Evolutionary conservation across 2,113 vertebrate genomes (phyloP).

Genomic region (Xenotilapia caudafasciata): DNA sequence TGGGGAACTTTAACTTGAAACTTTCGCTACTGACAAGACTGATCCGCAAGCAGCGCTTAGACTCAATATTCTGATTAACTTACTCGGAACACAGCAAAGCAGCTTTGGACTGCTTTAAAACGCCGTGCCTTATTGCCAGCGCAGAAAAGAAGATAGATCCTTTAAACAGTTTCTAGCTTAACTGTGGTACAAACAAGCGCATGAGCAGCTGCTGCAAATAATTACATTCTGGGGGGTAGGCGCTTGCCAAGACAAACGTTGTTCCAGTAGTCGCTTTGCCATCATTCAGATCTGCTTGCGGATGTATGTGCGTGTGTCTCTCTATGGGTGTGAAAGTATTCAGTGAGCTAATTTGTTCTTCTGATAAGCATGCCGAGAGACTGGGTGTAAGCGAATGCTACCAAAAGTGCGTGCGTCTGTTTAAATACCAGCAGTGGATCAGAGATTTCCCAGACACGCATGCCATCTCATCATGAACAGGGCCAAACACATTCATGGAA

Average conservation of each 20-base stretch:
- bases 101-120: slow-evolving; percentile 10
- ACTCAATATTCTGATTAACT: slow-evolving; percentile 30
- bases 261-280: slow-evolving; percentile 62
- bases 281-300: slow-evolving; percentile 29
- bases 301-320: neutral
- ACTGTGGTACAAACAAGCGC: slow-evolving; percentile 62
- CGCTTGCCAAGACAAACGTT: slow-evolving; percentile 71
- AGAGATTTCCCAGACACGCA: neutral
- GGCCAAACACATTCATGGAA: neutral
- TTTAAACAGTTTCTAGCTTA: slow-evolving; percentile 60
- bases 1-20: neutral
- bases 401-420: neutral
- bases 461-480: neutral
- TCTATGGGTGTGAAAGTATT: neutral
- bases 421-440: neutral
- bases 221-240: slow-evolving; percentile 51
- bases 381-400: neutral
- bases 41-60: slow-evolving; percentile 2
- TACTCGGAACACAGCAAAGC: slow-evolving; percentile 1
- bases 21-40: neutral
- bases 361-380: slow-evolving; percentile 16
- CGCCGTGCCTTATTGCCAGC: slow-evolving; percentile 4
- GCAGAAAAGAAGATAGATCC: slow-evolving; percentile 28
- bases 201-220: slow-evolving; percentile 70
- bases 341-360: slow-evolving; percentile 1